Base-by-base conservation (phyloP, 2,113 vertebrate species). In the Furnarius figulus region DNA sequence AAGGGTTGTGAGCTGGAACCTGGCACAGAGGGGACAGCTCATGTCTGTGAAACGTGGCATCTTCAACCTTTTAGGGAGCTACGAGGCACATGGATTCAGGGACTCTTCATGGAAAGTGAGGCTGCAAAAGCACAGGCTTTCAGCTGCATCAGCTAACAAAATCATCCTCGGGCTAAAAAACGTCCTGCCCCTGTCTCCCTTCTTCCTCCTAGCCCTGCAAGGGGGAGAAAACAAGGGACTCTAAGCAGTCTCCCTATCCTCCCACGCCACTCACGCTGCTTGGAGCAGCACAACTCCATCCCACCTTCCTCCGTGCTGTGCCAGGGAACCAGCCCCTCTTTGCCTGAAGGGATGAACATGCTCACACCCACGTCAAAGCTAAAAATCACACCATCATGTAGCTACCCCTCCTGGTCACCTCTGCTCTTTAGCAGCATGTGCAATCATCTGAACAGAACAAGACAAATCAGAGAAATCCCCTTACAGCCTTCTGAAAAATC, bases 21-120 rank as follows among this genome's bases (percentile, higher is more conserved):
- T 35, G n/a, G 61, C 59, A 58, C 8, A 35, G 28, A 83, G 52
- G 8, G 24, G 4, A 74, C 8, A 42, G 25, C 33, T 56, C 31
- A 27, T 0, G 1, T 27, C 52, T 19, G 12, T 30, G 33, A 70
- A 59, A 42, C 17, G 19, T 24, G 1, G 6, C 65, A 42, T 11
- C 49, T 63, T 37, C 27, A 65, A 28, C 15, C 16, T 22, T 35
- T 44, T 70, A 40, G 10, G 25, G 28, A 89, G 40, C 13, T 23
- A 53, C 0, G 0, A 74, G 27, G 7, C 17, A 12, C 0, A 0
- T 9, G 39, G 31, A 15, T 40, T 59, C 22, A 19, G 25, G 31
- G 13, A 58, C 16, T 8, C 27, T 68, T 61, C 2, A 1, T 56
- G 59, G 47, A 62, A 30, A 0, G 0, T 19, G n/a, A 65, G 13